Evolutionary conservation across 2,888 invertebrate species (phyloP).

Genomic region (Epirrita christyi): DNA sequence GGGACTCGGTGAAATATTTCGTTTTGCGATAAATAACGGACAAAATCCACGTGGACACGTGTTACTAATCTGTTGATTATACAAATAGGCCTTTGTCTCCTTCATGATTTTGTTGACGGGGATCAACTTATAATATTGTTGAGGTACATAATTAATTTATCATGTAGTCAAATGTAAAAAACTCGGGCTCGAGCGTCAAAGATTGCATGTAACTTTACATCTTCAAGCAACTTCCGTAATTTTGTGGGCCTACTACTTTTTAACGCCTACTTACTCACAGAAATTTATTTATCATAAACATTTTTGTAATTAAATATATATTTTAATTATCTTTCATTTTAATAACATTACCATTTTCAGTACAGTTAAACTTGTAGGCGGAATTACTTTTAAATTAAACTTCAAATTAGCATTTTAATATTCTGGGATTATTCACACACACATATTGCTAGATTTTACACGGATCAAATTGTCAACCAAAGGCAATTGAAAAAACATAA

Average conservation of each 20-base stretch:
- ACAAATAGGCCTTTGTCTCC: conserved; percentile 52
- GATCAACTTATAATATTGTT: conserved; percentile 55
- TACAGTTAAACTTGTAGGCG: conserved; percentile 18
- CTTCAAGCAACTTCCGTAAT: not conserved
- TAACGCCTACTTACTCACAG: not conserved
- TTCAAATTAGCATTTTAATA: conserved; percentile 76
- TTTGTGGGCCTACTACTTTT: not conserved
- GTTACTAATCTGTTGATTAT: conserved; percentile 77
- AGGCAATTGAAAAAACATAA: conserved; percentile 78
- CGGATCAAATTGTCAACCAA: conserved; percentile 72
- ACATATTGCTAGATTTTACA: conserved; percentile 80
- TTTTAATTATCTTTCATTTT: not conserved
- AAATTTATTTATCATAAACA: not conserved
- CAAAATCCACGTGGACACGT: conserved; percentile 73
- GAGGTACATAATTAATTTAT: conserved; percentile 14
- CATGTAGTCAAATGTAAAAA: conserved; percentile 2
- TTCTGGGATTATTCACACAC: conserved; percentile 61
- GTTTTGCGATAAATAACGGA: conserved; percentile 68
- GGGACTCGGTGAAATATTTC: conserved; percentile 49
- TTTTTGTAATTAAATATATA: not conserved
- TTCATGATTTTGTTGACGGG: conserved; percentile 54
- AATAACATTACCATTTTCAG: conserved; percentile 7
- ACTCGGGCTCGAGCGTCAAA: not conserved
- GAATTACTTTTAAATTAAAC: conserved; percentile 35
- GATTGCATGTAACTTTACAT: not conserved